Conservation (phyloP, 2,888 invertebrate species). For the Stomorhina lunata region DNA sequence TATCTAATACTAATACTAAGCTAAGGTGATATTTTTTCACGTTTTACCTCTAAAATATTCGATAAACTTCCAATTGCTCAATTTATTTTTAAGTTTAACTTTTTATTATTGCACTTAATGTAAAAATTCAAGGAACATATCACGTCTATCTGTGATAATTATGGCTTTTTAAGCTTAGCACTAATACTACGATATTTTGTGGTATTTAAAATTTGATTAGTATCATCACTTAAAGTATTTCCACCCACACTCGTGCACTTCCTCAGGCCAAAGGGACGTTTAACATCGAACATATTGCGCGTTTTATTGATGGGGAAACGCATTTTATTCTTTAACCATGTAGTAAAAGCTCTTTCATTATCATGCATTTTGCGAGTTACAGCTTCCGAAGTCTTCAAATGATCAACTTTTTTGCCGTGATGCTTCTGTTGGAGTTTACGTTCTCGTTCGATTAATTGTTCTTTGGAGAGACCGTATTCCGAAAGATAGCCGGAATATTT, state of each 20-base stretch:
- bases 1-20: too few relatives aligned
- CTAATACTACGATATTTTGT: constrained; percentile 63
- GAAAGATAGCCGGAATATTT: constrained; percentile 81
- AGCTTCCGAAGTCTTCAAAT: constrained; percentile 78
- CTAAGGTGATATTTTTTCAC: too few relatives aligned
- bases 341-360: constrained; percentile 82
- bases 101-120: too few relatives aligned
- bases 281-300: constrained; percentile 79
- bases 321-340: constrained; percentile 81
- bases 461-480: constrained; percentile 81
- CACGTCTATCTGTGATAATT: background rate
- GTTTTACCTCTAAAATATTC: too few relatives aligned
- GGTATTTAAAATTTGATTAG: constrained; percentile 52
- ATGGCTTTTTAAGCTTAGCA: constrained; percentile 56
- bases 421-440: constrained; percentile 76
- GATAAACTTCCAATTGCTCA: too few relatives aligned
- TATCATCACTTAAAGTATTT: constrained; percentile 54
- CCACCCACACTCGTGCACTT: constrained; percentile 43
- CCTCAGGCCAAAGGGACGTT: constrained; percentile 58
- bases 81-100: too few relatives aligned
- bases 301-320: constrained; percentile 78
- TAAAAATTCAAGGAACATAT: background rate
- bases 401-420: constrained; percentile 72
- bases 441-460: constrained; percentile 80
- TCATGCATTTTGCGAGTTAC: constrained; percentile 80